These are phyloP conservation scores for Aulostomus chinensis DNA, from an alignment of 2,797 vertebrate species.

Conservation along the genomic window DNA sequence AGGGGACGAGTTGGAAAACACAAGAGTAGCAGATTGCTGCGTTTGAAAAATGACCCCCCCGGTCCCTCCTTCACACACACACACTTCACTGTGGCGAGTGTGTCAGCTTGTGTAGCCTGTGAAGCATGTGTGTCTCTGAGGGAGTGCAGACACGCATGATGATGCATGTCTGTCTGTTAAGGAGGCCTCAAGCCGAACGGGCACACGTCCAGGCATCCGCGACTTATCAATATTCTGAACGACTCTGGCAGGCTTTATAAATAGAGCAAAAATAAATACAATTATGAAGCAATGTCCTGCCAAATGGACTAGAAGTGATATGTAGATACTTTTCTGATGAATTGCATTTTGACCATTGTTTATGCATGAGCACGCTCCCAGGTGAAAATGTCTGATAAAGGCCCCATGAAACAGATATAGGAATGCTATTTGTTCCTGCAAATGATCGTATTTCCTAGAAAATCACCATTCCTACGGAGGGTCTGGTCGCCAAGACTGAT, in stretches of 20 bases:
- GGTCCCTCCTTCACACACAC: constrained; percentile 5
- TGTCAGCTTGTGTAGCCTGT: background rate
- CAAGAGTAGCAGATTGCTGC: constrained; percentile 38
- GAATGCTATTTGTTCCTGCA: no score
- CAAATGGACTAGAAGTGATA: constrained; percentile 50
- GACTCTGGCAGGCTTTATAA: constrained; percentile 32
- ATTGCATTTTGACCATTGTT: constrained; percentile 46
- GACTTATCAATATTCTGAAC: constrained; percentile 53
- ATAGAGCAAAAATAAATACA: constrained; percentile 27
- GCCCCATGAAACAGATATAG: no score
- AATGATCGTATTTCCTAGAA: no score
- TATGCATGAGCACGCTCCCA: constrained; percentile 37
- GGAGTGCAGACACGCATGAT: constrained; percentile 34
- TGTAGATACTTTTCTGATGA: constrained; percentile 37
- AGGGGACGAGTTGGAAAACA: constrained; percentile 50
- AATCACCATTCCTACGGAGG: no score
- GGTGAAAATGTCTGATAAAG: constrained; percentile 41
- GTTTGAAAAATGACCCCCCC: constrained; percentile 53
- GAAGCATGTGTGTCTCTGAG: background rate
- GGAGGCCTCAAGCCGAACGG: constrained; percentile 24
- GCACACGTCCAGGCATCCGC: constrained; percentile 16
- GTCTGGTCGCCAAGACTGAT: no score
- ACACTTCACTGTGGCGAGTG: background rate
- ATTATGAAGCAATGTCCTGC: constrained; percentile 41
- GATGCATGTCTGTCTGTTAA: constrained; percentile 39